Conservation (phyloP, 2,888 invertebrate genomes). For the Torymus aiolomorphi region DNA sequence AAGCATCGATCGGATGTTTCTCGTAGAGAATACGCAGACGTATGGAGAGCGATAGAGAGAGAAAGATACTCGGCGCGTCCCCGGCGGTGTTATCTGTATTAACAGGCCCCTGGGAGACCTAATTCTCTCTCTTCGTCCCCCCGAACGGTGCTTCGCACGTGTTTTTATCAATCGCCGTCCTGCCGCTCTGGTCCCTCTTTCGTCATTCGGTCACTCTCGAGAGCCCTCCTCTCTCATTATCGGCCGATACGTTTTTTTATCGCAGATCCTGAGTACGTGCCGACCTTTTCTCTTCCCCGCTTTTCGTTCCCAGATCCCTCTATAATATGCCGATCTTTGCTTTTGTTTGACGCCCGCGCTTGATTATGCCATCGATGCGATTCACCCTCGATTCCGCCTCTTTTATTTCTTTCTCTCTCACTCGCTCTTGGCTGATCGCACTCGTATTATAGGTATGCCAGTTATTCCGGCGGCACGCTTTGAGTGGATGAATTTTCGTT, state of each 20-base stretch:
- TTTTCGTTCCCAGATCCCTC: background rate
- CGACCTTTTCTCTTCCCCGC: slow-evolving; percentile 19
- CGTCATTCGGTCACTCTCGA: slow-evolving; percentile 7
- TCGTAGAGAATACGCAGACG: background rate
- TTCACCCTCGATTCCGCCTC: too few relatives aligned
- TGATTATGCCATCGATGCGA: too few relatives aligned
- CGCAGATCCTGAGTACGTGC: slow-evolving; percentile 33
- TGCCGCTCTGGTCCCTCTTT: slow-evolving; percentile 41
- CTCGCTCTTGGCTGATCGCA: too few relatives aligned
- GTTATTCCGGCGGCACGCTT: too few relatives aligned
- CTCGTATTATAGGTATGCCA: too few relatives aligned
- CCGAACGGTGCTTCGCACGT: slow-evolving; percentile 43
- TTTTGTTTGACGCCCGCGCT: too few relatives aligned
- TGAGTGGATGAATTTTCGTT: too few relatives aligned
- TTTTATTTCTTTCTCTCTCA: too few relatives aligned
- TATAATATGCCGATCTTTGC: too few relatives aligned
- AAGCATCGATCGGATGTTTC: background rate
- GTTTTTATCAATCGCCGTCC: slow-evolving; percentile 64
- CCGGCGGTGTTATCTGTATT: slow-evolving; percentile 41
- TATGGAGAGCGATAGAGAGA: slow-evolving; percentile 1
- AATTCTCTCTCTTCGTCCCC: too few relatives aligned
- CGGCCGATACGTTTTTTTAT: slow-evolving; percentile 60
- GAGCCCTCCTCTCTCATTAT: slow-evolving; percentile 46
- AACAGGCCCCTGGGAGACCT: slow-evolving; percentile 51
- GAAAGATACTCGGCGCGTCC: slow-evolving; percentile 22